Evolutionary conservation across 2,888 invertebrate genomes (phyloP).

Genomic region (Cantharis rustica): DNA sequence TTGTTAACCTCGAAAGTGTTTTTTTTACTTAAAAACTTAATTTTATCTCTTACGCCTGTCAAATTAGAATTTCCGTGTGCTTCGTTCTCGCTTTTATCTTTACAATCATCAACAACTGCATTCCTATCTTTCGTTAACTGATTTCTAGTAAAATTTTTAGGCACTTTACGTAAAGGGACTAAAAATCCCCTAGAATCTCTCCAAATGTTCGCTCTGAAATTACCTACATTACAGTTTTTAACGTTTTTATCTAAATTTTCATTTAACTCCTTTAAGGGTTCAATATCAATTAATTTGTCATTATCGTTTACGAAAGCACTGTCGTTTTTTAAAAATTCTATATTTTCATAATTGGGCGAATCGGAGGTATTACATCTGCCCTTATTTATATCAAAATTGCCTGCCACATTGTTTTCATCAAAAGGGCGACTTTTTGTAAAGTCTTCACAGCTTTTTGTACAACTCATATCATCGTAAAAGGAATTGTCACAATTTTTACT

Average conservation of each 20-base stretch:
- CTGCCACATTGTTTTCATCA: not conserved
- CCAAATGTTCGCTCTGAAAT: constrained; percentile 37
- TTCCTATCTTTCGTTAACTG: constrained; percentile 44
- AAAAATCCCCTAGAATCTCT: constrained; percentile 39
- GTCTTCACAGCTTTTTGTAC: constrained; percentile 44
- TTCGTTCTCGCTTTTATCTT: constrained; percentile 3
- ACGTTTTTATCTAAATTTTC: not conserved
- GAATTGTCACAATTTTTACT: constrained; percentile 16
- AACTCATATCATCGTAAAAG: constrained; percentile 28
- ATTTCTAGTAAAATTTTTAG: constrained; percentile 54
- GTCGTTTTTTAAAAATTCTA: constrained; percentile 51
- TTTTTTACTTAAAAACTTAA: constrained; percentile 37
- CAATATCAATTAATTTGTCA: constrained; percentile 18
- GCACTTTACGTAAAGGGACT: constrained; percentile 48
- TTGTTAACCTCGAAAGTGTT: constrained; percentile 37
- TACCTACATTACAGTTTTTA: constrained; percentile 7
- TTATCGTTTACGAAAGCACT: constrained; percentile 37
- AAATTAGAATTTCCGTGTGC: constrained; percentile 19
- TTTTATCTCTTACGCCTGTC: constrained; percentile 27
- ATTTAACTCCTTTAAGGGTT: constrained; percentile 4
- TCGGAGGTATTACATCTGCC: not conserved
- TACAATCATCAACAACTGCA: constrained; percentile 23
- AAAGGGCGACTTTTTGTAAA: constrained; percentile 15
- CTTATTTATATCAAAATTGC: not conserved
- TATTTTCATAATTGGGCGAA: constrained; percentile 50